A percentile compares a stretch with the other conserved stretches of the same genome.
phyloP scores from a whole-genome alignment of 2,888 invertebrate species.

The Meandrusa payeni region DNA sequence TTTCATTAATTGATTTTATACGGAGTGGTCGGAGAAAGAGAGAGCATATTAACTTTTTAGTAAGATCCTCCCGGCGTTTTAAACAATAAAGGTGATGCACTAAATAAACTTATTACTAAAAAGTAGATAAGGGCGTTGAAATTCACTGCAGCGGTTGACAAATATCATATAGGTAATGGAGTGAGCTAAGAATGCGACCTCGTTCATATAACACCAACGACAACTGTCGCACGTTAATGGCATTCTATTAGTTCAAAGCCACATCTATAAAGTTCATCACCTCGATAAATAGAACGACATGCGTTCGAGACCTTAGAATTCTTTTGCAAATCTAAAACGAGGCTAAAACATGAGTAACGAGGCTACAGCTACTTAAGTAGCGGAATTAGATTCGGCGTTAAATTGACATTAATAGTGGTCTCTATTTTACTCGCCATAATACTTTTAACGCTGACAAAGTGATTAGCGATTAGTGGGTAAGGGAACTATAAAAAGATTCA shows the following conservation, averaged over 20 bases:
- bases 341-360: slow-evolving; percentile 20
- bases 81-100: too few species aligned
- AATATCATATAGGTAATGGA: slow-evolving; percentile 11
- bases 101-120: too few species aligned
- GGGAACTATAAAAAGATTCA: slow-evolving; percentile 8
- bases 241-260: slow-evolving; percentile 73
- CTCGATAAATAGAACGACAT: slow-evolving; percentile 55
- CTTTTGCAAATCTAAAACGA: slow-evolving; percentile 39
- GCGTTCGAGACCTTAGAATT: slow-evolving; percentile 37
- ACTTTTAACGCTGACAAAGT: neutral
- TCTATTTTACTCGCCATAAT: slow-evolving; percentile 17
- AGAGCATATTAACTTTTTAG: too few species aligned
- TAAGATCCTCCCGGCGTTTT: too few species aligned
- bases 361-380: slow-evolving; percentile 13
- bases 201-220: slow-evolving; percentile 45
- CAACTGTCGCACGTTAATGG: slow-evolving; percentile 69
- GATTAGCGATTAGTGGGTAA: slow-evolving; percentile 12
- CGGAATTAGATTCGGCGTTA: slow-evolving; percentile 23
- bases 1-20: too few species aligned
- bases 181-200: slow-evolving; percentile 53
- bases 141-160: slow-evolving; percentile 6
- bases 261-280: slow-evolving; percentile 71
- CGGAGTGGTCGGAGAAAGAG: too few species aligned
- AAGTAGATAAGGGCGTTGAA: slow-evolving; percentile 8
- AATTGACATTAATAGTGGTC: slow-evolving; percentile 22